Conservation (phyloP, 2,888 invertebrate species). For the Brenthis ino region DNA sequence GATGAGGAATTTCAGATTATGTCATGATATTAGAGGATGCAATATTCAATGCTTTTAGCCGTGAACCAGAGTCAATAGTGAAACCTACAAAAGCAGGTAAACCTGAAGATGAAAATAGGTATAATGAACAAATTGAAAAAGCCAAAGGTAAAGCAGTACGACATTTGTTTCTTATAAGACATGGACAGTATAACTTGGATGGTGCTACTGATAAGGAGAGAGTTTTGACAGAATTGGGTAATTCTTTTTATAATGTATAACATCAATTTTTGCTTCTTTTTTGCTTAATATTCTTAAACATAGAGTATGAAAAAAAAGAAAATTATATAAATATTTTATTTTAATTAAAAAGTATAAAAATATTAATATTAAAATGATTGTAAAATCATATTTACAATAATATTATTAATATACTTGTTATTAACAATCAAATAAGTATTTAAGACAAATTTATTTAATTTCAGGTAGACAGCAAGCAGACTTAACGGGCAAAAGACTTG, state of each 20-base stretch:
- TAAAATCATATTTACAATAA: not conserved
- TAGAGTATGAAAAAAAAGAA: not conserved
- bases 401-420: not conserved
- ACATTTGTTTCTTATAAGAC: slow-evolving; percentile 95
- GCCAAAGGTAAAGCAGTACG: slow-evolving; percentile 84
- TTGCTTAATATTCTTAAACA: not conserved
- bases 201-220: slow-evolving; percentile 88
- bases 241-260: slow-evolving; percentile 33
- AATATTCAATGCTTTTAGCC: slow-evolving; percentile 68
- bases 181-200: slow-evolving; percentile 94
- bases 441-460: slow-evolving; percentile 40
- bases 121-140: slow-evolving; percentile 85
- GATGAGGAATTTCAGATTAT: no score
- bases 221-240: slow-evolving; percentile 90
- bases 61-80: slow-evolving; percentile 88
- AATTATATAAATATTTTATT: not conserved
- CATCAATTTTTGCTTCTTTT: no score
- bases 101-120: slow-evolving; percentile 85
- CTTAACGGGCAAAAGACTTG: slow-evolving; percentile 91
- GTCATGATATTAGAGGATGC: no score
- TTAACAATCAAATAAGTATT: not conserved
- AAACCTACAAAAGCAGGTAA: slow-evolving; percentile 77
- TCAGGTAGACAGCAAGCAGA: slow-evolving; percentile 92
- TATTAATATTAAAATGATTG: not conserved
- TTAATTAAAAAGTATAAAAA: not conserved